Evolutionary conservation across 2,888 invertebrate species (phyloP), one percentile per base, ranked within the genome.

Genomic region (Leucozona laternaria): DNA sequence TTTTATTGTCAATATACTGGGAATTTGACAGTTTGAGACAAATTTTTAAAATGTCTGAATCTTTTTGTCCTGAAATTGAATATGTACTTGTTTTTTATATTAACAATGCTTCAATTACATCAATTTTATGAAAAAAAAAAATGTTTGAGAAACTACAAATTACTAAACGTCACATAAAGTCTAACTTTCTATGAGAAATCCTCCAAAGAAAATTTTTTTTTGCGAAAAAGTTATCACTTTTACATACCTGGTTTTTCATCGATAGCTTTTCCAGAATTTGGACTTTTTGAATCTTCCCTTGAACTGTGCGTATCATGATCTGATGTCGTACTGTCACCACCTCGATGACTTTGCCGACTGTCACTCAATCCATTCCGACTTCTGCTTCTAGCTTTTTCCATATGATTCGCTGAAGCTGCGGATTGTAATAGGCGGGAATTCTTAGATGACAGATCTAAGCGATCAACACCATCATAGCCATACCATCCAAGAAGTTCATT

Each of bases 401-500:
- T 72, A 17, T 82, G 73, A 75, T 79, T 87, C n/a, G 34, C 43
- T 11, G 40, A 28, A n/a, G 73, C 55, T 2, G 79, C 89, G 48
- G 91, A 89, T 66, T 91, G 91, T 53, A 92, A 77, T 31, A 92
- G 80, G 20, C 91, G 89, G n/a, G 92, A 91, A 5, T 91, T 90
- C 88, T 92, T 92, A 34, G 92, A 89, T 43, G 92, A 90, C 28
- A 90, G 93, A 89, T 90, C 91, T 81, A 95, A 92, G 40, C 95
- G 94, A 92, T 96, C 96, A 71, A 95, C 93, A 89, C 95, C 95
- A 84, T 95, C 96, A 91, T 97, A 98, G 2, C 98, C 98, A 93
- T 98, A 98, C 97, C 97, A 97, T 55, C 97, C 97, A 28, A 98
- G 94, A 83, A 98, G 93, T 92, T 98, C 97, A 91, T 97, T 97